Evolutionary conservation across 2,888 invertebrate species (phyloP).

Genomic region (Achlya flavicornis): DNA sequence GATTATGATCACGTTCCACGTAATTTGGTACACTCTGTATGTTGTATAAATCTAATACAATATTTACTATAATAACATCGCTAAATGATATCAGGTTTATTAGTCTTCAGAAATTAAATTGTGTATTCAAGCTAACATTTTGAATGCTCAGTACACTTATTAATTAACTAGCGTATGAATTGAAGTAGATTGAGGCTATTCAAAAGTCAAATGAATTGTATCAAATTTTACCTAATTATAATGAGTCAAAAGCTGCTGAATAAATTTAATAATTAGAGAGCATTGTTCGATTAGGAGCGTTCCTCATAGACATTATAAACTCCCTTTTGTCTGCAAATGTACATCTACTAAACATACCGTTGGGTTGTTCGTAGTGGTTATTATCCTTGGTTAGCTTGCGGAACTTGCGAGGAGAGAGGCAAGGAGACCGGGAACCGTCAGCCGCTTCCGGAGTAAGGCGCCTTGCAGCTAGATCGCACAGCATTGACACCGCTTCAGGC

Average conservation of each 20-base stretch:
- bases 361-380: slow-evolving; percentile 79
- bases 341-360: slow-evolving; percentile 55
- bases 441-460: slow-evolving; percentile 86
- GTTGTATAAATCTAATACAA: not conserved
- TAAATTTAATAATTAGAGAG: not conserved
- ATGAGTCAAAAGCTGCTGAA: not conserved
- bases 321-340: not conserved
- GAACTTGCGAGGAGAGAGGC: slow-evolving; percentile 85
- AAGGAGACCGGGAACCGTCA: slow-evolving; percentile 83
- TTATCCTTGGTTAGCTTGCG: slow-evolving; percentile 83
- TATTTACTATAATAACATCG: not conserved
- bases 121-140: not conserved
- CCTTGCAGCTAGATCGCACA: slow-evolving; percentile 91
- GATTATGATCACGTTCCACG: slow-evolving; percentile 21
- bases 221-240: not conserved
- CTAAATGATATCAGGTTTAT: not conserved
- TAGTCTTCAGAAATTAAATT: not conserved
- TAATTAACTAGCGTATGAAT: not conserved
- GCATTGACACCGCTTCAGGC: slow-evolving; percentile 93
- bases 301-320: not conserved
- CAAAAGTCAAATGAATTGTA: not conserved
- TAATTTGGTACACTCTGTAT: slow-evolving; percentile 2
- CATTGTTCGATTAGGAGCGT: no score
- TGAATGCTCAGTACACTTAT: not conserved
- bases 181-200: not conserved